These are phyloP conservation scores for Xiphorhynchus elegans DNA, from an alignment of 2,113 vertebrate genomes.

Conservation along the genomic window DNA sequence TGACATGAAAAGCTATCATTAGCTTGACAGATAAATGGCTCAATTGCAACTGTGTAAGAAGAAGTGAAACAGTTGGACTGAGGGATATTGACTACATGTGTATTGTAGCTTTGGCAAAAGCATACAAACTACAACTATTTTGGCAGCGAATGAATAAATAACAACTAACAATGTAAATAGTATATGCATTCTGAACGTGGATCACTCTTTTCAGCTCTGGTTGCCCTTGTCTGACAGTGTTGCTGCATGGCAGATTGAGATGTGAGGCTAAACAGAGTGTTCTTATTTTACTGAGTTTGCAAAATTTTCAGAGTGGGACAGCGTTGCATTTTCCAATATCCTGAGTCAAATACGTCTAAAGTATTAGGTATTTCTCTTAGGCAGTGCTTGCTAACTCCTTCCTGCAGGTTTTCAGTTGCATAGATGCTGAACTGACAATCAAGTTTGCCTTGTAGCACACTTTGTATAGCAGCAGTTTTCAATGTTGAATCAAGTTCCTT, in stretches of 20 bases:
- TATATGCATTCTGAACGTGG: background rate
- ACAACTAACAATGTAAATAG: background rate
- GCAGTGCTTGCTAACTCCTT: background rate
- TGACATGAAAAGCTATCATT: background rate
- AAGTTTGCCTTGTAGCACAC: background rate
- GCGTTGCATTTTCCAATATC: background rate
- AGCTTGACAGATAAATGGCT: background rate
- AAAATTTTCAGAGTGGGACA: background rate
- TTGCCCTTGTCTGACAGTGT: background rate
- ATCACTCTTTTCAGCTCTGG: background rate
- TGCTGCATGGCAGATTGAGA: background rate
- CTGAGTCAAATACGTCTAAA: background rate
- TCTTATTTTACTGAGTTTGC: background rate
- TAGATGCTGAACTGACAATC: background rate
- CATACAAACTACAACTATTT: background rate
- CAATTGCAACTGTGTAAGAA: background rate
- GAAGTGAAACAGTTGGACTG: background rate
- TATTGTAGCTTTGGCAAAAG: background rate
- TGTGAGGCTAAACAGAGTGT: background rate
- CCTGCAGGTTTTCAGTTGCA: background rate
- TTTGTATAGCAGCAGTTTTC: background rate
- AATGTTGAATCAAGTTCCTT: background rate
- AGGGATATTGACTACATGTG: background rate
- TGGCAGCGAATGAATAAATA: background rate
- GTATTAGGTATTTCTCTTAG: background rate